Evolutionary conservation across 2,797 vertebrate species (phyloP).

Genomic region (Poecilia wingei): DNA sequence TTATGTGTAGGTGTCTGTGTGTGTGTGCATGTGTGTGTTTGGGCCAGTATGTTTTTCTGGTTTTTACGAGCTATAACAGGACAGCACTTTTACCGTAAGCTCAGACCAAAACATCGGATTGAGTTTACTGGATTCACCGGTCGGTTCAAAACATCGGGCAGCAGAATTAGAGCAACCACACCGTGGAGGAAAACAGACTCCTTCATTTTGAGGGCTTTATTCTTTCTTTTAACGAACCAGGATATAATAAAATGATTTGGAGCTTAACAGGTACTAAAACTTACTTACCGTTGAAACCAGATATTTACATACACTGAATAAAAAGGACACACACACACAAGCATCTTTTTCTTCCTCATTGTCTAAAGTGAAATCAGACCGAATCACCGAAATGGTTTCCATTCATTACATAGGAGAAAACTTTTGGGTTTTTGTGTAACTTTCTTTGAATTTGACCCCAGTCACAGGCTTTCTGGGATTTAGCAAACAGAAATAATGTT

Average conservation of each 20-base stretch:
- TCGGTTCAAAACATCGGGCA: constrained; percentile 11
- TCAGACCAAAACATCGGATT: constrained; percentile 56
- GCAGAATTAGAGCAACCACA: constrained; percentile 21
- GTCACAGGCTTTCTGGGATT: background rate
- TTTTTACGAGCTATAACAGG: constrained; percentile 64
- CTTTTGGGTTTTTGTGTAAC: background rate
- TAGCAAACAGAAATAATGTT: background rate
- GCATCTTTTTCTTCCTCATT: background rate
- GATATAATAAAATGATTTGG: background rate
- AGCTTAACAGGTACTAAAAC: background rate
- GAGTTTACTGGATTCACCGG: constrained; percentile 48
- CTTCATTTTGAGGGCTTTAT: background rate
- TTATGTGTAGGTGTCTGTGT: constrained; percentile 30
- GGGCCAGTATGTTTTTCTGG: constrained; percentile 69
- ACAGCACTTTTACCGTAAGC: constrained; percentile 65
- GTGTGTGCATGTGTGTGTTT: constrained; percentile 36
- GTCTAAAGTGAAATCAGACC: background rate
- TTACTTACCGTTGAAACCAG: background rate
- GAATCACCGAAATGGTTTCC: background rate
- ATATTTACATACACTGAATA: background rate
- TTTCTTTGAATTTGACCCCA: background rate
- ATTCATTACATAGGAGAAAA: background rate
- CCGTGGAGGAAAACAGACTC: background rate
- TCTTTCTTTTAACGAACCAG: background rate
- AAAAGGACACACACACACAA: too few relatives aligned